A percentile compares a stretch with the other conserved stretches of the same genome.
These are phyloP conservation scores for Diabrotica undecimpunctata DNA, from an alignment of 1,140 invertebrate genomes.

Conservation along the genomic window DNA sequence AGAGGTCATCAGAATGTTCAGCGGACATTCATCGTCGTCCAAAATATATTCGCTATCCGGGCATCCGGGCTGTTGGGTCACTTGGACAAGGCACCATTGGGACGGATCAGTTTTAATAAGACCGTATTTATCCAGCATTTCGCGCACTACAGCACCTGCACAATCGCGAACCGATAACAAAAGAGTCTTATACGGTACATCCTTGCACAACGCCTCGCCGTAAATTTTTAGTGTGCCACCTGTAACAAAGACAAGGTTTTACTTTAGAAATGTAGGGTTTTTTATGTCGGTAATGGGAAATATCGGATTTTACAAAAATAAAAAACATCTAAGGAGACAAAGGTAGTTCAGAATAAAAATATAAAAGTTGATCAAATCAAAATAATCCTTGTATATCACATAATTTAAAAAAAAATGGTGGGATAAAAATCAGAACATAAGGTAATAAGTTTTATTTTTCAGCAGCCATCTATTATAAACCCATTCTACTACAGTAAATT, in stretches of 20 bases:
- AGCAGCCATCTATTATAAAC: too few species aligned
- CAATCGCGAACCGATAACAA: conserved; percentile 90
- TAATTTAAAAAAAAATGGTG: too few species aligned
- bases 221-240: conserved; percentile 98
- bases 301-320: neutral
- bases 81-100: conserved; percentile 94
- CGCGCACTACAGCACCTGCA: conserved; percentile 85
- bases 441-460: too few species aligned
- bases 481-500: too few species aligned
- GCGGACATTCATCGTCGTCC: conserved; percentile 95
- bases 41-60: conserved; percentile 79
- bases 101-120: conserved; percentile 81
- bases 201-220: conserved; percentile 91
- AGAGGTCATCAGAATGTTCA: conserved; percentile 91
- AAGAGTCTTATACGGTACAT: conserved; percentile 98
- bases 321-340: too few species aligned
- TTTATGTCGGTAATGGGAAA: neutral
- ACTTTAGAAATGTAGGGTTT: neutral
- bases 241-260: conserved; percentile 34
- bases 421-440: too few species aligned
- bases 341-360: too few species aligned
- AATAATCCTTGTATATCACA: too few species aligned
- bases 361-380: too few species aligned
- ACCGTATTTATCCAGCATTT: conserved; percentile 97
- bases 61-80: conserved; percentile 53